A percentile compares a stretch with the other conserved stretches of the same genome.
Conservation (phyloP, 2,797 vertebrate genomes). For the Lacerta agilis region DNA sequence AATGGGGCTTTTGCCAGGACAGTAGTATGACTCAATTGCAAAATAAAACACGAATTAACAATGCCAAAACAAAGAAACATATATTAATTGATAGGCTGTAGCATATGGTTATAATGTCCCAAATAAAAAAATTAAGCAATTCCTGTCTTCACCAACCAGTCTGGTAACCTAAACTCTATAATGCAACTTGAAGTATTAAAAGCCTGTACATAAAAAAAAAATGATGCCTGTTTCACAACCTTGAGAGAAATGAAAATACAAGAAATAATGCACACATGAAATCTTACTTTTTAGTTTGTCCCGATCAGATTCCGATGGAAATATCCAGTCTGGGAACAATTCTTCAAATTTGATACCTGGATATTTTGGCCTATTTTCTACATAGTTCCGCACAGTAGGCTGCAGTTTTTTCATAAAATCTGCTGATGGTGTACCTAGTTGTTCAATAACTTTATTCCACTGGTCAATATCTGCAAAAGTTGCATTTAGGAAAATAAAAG, state of each 20-base stretch:
- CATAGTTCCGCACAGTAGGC: conserved; percentile 97
- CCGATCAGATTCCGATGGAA: conserved; percentile 93
- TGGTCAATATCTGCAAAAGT: conserved; percentile 93
- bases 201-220: background rate
- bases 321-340: conserved; percentile 97
- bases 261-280: conserved; percentile 12
- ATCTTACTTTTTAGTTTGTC: conserved; percentile 96
- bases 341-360: conserved; percentile 93
- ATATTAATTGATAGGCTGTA: background rate
- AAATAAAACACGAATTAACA: background rate
- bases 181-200: background rate
- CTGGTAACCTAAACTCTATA: background rate
- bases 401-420: conserved; percentile 98
- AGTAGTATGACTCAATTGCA: background rate
- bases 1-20: background rate
- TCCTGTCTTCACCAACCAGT: background rate
- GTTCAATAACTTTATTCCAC: conserved; percentile 99
- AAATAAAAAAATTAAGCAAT: background rate
- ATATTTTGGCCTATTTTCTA: conserved; percentile 97
- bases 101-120: background rate
- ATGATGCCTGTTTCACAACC: background rate
- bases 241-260: background rate
- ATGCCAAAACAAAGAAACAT: background rate
- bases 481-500: conserved; percentile 82
- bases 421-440: conserved; percentile 92